Base-by-base conservation (phyloP, 2,113 vertebrate species). In the Pseudopipra pipra region DNA sequence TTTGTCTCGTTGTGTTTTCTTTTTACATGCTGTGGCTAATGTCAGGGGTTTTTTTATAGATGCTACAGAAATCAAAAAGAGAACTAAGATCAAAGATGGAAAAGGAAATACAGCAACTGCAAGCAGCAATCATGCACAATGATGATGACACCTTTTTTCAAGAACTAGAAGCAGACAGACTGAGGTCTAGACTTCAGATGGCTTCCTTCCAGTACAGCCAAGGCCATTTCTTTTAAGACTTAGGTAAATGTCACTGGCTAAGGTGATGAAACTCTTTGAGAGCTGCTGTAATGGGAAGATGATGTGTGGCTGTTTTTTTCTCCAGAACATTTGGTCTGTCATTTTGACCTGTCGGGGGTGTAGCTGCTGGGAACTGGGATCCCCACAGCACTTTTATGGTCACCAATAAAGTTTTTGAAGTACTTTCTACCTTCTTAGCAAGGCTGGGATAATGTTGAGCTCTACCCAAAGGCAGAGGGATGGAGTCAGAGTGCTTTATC, bases 11-110 rank as follows among this genome's bases (percentile, higher is more conserved):
- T 23, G 12, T 55, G 20, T 68, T 54, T 15, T 66, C 35, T 92
- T 84, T 35, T n/a, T 19, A 7, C 2, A 1, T 65, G 31, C 49
- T 89, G 61, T 68, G 43, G 43, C 73, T 92, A 47, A 96, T 25
- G 46, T 30, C 70, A 76, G n/a, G 55, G 3, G 65, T 95, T 87
- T 94, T 91, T 94, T 91, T 96, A 96, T 23, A 99, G 99, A 98
- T 98, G 35, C 96, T 99, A 67, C 97, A 98, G 63, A 99, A 99
- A 97, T 97, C 98, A 97, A 99, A 99, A 93, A 97, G 97, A 46
- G 99, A 99, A 87, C 90, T 99, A 79, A 98, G 98, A 47, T 97
- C 96, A 31, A 99, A 98, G 96, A 98, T 99, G 99, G 99, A 99
- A 96, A 98, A 98, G 24, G 99, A 99, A 95, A 99, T 99, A 28